Conservation (phyloP, 2,797 vertebrate genomes). For the Thripadectes ignobilis region DNA sequence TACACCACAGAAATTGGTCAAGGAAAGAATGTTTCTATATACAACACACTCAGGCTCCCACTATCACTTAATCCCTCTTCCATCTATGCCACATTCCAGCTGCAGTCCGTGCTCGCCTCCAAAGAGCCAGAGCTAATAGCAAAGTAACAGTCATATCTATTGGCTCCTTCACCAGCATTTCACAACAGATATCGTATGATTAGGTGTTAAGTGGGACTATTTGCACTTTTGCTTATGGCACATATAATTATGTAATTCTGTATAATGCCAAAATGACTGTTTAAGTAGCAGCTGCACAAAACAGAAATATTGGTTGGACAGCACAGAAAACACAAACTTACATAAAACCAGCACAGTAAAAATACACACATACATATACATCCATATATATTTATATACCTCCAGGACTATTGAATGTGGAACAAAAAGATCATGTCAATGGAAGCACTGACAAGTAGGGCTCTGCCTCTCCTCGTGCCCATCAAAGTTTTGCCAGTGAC, state of each 20-base stretch:
- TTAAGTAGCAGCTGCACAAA: slow-evolving; percentile 53
- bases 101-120: not conserved
- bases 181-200: slow-evolving; percentile 58
- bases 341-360: not conserved
- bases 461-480: not conserved
- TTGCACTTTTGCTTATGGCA: slow-evolving; percentile 65
- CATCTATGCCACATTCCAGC: slow-evolving; percentile 47
- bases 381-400: not conserved
- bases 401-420: not conserved
- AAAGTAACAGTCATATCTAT: slow-evolving; percentile 17
- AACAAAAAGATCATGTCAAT: not conserved
- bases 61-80: slow-evolving; percentile 50
- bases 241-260: slow-evolving; percentile 59
- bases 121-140: not conserved
- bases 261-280: slow-evolving; percentile 41
- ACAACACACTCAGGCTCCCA: not conserved
- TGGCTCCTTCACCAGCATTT: slow-evolving; percentile 35
- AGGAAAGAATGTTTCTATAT: slow-evolving; percentile 20
- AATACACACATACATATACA: not conserved
- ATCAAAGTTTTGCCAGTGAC: not conserved
- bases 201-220: slow-evolving; percentile 67
- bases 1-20: not conserved
- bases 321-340: slow-evolving; percentile 12
- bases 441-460: not conserved
- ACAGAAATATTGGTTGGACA: slow-evolving; percentile 23